Evolutionary conservation across 2,888 invertebrate genomes (phyloP).

Genomic region (Drosophila multiciliata): DNA sequence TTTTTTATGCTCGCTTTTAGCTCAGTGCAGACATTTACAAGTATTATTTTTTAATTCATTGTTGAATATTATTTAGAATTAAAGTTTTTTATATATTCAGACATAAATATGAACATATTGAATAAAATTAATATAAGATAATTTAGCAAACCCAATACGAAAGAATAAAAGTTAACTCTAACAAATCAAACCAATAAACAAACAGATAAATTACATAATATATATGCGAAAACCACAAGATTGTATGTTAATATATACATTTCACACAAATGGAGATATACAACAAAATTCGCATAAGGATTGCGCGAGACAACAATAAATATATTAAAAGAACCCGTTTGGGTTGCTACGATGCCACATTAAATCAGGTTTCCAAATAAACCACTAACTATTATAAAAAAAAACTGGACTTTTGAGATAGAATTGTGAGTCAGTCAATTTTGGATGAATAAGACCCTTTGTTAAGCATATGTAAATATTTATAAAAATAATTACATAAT

Average conservation of each 20-base stretch:
- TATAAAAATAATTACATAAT: slow-evolving; percentile 23
- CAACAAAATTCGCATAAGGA: slow-evolving; percentile 23
- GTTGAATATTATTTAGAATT: no score
- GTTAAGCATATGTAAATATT: slow-evolving; percentile 15
- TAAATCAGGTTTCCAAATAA: slow-evolving; percentile 20
- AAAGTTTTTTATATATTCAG: background rate
- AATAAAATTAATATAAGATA: background rate
- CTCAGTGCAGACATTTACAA: background rate
- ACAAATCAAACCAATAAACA: slow-evolving; percentile 1
- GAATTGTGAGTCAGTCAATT: slow-evolving; percentile 34
- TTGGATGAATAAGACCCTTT: slow-evolving; percentile 31
- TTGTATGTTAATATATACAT: slow-evolving; percentile 19
- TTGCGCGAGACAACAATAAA: slow-evolving; percentile 9
- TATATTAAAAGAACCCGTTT: slow-evolving; percentile 25
- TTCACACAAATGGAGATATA: slow-evolving; percentile 13
- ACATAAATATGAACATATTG: background rate
- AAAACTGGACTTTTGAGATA: slow-evolving; percentile 10
- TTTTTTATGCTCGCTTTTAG: background rate
- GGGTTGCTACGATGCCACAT: background rate
- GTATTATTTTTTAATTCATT: background rate
- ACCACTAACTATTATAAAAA: slow-evolving; percentile 1
- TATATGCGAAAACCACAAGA: slow-evolving; percentile 22
- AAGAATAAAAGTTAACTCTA: background rate
- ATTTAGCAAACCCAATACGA: background rate
- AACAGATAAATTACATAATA: slow-evolving; percentile 13